Evolutionary conservation across 2,113 vertebrate genomes (phyloP).

Genomic region (Anoura caudifer): DNA sequence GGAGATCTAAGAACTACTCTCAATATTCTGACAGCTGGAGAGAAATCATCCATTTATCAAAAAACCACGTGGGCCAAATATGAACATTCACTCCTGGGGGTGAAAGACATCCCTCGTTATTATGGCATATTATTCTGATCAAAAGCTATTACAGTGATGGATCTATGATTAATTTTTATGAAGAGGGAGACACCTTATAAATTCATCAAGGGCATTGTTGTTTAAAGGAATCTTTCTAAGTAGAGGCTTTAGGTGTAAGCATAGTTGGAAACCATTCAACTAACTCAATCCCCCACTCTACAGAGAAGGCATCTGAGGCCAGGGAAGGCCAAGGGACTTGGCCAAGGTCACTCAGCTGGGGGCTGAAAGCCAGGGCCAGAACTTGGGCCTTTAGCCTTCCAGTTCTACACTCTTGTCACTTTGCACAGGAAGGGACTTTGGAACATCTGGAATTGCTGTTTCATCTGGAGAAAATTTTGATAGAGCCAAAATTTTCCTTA

Average conservation of each 20-base stretch:
- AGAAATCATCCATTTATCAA: neutral
- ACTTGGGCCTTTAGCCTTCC: neutral
- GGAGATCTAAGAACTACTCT: neutral
- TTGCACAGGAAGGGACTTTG: neutral
- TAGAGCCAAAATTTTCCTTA: conserved; percentile 15
- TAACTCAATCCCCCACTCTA: neutral
- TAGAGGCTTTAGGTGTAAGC: neutral
- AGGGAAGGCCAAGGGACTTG: neutral
- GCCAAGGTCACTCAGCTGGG: neutral
- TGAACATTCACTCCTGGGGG: neutral
- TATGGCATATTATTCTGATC: neutral
- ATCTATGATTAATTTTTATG: conserved; percentile 25
- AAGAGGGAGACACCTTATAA: neutral
- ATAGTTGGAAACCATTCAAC: neutral
- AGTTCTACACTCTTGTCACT: neutral
- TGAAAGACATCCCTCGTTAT: neutral
- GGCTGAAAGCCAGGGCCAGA: no score
- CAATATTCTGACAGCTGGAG: neutral
- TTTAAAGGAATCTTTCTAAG: neutral
- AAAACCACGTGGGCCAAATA: neutral
- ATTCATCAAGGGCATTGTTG: neutral
- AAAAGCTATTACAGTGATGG: neutral
- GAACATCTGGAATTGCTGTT: neutral
- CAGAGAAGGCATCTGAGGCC: neutral
- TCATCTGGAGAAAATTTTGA: conserved; percentile 41